Evolutionary conservation across 2,797 vertebrate species (phyloP).

Genomic region (Gymnoscopelus braueri): DNA sequence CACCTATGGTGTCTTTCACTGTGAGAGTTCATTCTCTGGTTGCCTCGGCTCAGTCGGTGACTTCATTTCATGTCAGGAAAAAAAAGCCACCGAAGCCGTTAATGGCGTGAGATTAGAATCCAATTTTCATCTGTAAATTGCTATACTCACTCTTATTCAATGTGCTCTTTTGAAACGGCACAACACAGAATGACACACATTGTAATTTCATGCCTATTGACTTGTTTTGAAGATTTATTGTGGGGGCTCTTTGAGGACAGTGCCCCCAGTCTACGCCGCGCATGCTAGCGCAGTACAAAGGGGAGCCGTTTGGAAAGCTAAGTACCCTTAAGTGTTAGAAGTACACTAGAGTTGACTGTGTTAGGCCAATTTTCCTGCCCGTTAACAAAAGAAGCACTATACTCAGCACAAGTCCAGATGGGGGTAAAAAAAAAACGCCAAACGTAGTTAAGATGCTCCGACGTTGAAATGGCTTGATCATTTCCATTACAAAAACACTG

Average conservation of each 20-base stretch:
- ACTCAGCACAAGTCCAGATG: conserved; percentile 9
- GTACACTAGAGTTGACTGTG: conserved; percentile 15
- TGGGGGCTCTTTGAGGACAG: not conserved
- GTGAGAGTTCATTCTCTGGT: not conserved
- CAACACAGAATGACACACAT: not conserved
- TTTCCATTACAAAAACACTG: conserved; percentile 45
- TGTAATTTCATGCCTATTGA: conserved; percentile 14
- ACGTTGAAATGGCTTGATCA: conserved; percentile 38
- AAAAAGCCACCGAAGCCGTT: too few relatives aligned
- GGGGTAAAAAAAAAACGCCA: conserved; percentile 30
- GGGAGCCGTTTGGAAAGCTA: conserved; percentile 36
- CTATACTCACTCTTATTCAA: not conserved
- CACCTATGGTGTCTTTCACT: too few relatives aligned
- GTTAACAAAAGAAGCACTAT: conserved; percentile 41
- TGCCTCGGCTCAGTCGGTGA: not conserved
- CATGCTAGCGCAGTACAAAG: conserved; percentile 28
- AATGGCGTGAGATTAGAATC: not conserved
- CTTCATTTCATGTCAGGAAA: too few relatives aligned
- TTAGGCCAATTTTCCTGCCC: conserved; percentile 34
- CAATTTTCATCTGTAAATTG: not conserved
- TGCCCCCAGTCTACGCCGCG: not conserved
- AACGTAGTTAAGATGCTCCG: conserved; percentile 39
- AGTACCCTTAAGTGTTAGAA: conserved; percentile 43
- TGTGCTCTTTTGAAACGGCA: not conserved
- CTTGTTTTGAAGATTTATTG: conserved; percentile 35